phyloP scores from a whole-genome alignment of 2,888 invertebrate species.

The Mylabris sibirica region DNA sequence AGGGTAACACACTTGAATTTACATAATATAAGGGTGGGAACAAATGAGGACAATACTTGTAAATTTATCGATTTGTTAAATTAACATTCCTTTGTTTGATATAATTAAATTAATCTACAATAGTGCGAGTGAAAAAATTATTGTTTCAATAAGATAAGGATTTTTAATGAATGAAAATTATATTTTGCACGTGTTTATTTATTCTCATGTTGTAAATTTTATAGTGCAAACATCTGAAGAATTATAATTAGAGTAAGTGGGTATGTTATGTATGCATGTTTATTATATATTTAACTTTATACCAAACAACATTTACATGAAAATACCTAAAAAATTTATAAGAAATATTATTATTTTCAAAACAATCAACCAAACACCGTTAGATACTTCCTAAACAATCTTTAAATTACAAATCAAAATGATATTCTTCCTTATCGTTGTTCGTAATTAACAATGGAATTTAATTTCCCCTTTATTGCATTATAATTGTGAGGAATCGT shows the following conservation, averaged over 20 bases:
- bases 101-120: too few relatives aligned
- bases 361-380: neutral
- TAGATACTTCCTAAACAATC: neutral
- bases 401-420: neutral
- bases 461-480: neutral
- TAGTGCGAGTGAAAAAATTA: neutral
- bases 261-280: conserved; percentile 9
- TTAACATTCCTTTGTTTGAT: too few relatives aligned
- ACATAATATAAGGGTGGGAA: neutral
- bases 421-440: neutral
- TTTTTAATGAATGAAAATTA: conserved; percentile 14
- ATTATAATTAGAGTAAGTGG: conserved; percentile 28
- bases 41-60: neutral
- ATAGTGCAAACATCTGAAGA: conserved; percentile 27
- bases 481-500: neutral
- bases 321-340: neutral
- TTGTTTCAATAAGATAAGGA: neutral
- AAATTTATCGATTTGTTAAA: neutral
- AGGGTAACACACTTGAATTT: neutral
- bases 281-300: conserved; percentile 21
- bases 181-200: conserved; percentile 19
- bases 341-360: neutral
- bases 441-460: neutral
- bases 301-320: neutral
- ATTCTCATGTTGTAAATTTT: conserved; percentile 18